A percentile compares a stretch with the other conserved stretches of the same genome.
Evolutionary conservation across 2,888 invertebrate species (phyloP).

Genomic region (Xestoiulus laeticollis): DNA sequence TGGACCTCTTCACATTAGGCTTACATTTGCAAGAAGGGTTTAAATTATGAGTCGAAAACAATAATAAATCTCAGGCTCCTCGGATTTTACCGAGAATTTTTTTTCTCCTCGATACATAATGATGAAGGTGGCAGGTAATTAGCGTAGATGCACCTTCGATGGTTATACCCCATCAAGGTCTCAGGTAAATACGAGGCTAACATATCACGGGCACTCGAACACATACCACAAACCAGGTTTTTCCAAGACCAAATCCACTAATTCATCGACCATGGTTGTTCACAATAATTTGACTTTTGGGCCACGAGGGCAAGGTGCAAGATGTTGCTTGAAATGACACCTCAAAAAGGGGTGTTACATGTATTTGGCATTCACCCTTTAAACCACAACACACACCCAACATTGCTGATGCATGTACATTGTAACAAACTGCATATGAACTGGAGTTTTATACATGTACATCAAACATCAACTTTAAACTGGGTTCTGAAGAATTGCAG

Average conservation of each 20-base stretch:
- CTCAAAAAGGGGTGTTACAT: background rate
- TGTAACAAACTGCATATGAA: too few species aligned
- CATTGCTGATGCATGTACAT: too few species aligned
- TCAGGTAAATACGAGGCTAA: background rate
- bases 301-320: background rate
- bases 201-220: background rate
- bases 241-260: background rate
- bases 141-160: conserved; percentile 30
- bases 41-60: conserved; percentile 35
- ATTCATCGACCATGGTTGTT: background rate
- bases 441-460: too few species aligned
- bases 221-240: background rate
- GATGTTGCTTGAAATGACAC: background rate
- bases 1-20: conserved; percentile 38
- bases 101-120: background rate
- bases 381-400: background rate
- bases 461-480: too few species aligned
- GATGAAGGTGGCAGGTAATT: conserved; percentile 39
- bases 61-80: background rate
- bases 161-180: conserved; percentile 1
- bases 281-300: conserved; percentile 3
- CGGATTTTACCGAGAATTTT: conserved; percentile 1
- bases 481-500: too few species aligned
- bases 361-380: background rate
- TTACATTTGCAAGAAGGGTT: background rate